A percentile compares a stretch with the other conserved stretches of the same genome.
phyloP scores from a whole-genome alignment of 2,113 vertebrate species.

The Paracanthobrama guichenoti region DNA sequence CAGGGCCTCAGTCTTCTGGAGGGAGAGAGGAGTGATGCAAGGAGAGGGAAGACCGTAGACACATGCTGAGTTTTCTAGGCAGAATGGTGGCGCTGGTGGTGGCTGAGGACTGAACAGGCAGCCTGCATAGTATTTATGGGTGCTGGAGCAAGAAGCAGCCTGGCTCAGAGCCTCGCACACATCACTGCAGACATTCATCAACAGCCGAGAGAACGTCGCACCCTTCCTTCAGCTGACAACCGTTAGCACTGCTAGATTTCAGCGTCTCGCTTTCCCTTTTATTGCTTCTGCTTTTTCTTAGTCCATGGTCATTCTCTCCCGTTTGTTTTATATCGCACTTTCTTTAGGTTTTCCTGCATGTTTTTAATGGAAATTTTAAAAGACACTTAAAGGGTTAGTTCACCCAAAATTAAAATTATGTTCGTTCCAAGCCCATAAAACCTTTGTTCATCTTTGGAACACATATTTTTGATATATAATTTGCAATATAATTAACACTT shows the following conservation, averaged over 20 bases:
- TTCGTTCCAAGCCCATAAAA: too few relatives aligned
- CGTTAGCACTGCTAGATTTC: slow-evolving; percentile 1
- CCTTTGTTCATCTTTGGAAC: too few relatives aligned
- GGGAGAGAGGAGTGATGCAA: slow-evolving; percentile 3
- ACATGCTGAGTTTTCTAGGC: not conserved
- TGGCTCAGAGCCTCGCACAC: slow-evolving; percentile 21
- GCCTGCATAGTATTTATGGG: slow-evolving; percentile 24
- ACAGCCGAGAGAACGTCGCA: not conserved
- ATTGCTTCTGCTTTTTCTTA: not conserved
- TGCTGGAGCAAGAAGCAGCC: slow-evolving; percentile 15
- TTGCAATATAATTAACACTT: too few relatives aligned
- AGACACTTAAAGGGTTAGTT: too few relatives aligned
- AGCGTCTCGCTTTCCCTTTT: not conserved
- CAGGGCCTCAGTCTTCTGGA: not conserved
- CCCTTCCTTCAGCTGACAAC: slow-evolving; percentile 5
- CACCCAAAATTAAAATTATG: too few relatives aligned
- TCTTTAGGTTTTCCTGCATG: not conserved
- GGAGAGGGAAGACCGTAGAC: not conserved
- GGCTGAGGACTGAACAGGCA: not conserved
- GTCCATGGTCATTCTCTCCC: not conserved
- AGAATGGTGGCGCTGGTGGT: slow-evolving; percentile 11
- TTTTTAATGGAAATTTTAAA: not conserved
- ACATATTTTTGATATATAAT: too few relatives aligned
- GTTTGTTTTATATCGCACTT: not conserved
- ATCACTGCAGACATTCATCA: slow-evolving; percentile 36